Conservation (phyloP, 2,113 vertebrate genomes). For the Dicentrarchus labrax region DNA sequence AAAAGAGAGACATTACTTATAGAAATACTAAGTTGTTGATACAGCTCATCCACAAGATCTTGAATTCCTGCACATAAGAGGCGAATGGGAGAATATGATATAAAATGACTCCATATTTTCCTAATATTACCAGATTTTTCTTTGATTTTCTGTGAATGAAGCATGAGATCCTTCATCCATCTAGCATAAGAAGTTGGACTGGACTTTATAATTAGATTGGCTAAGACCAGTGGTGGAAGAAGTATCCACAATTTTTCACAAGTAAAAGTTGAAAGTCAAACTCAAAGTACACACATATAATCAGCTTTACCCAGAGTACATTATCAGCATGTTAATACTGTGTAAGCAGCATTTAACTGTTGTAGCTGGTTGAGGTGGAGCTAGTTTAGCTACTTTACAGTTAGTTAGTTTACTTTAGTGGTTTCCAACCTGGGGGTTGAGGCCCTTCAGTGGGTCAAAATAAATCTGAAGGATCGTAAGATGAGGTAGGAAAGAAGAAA, state of each 20-base stretch:
- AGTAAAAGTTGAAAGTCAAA: no score
- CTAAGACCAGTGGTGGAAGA: no score
- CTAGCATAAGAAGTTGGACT: no score
- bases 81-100: background rate
- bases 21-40: background rate
- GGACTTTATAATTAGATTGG: no score
- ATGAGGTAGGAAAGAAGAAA: background rate
- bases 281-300: background rate
- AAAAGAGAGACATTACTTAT: background rate
- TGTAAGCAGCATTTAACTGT: background rate
- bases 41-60: background rate
- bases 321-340: background rate
- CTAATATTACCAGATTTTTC: background rate
- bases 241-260: no score
- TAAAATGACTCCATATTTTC: background rate
- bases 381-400: no score
- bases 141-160: background rate
- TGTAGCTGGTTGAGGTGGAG: background rate
- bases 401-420: background rate
- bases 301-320: background rate
- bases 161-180: background rate
- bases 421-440: background rate
- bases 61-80: background rate
- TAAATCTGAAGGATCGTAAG: background rate
- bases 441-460: background rate